Evolutionary conservation across 1,140 invertebrate species (phyloP), one percentile per base, ranked within the genome.

Genomic region (Acyrthosiphon pisum): DNA sequence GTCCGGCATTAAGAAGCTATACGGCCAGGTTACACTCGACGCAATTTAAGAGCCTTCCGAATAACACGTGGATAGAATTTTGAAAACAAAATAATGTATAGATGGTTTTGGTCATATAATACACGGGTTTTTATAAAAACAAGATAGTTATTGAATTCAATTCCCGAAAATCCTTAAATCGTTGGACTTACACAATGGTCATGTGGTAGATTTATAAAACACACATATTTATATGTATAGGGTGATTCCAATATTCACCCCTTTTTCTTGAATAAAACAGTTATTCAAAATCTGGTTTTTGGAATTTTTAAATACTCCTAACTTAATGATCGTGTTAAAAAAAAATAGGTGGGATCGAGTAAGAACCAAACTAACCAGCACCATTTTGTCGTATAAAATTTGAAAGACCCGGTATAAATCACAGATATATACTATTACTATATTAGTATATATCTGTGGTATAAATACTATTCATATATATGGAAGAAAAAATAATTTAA

Each of bases 61-160:
- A 56, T 50, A 46, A 91, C 90, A 68, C 56, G 90, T 76, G 90
- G n/a, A 76, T n/a, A 48, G 60, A 91, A 91, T 91, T 68, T 46
- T 44, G 90, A 26, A 60, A 91, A 90, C 9, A 44, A 60, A 90
- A 76, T 90, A 50, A 76, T 37, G 50, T 48, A 26, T 48, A 26
- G 11, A 23, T n/a, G 48, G 53, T 53, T 89, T 53, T 37, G 87
- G 46, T 53, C 87, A 46, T 35, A 20, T n/a, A n/a, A n/a, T n/a
- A 50, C 86, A 37, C 87, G 35, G 20, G 84, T 46, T 35, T 50
- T 30, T 86, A 41, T 86, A 44, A 46, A 87, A 87, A n/a, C 86
- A 48, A 35, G 35, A 48, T 20, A 48, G 30, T 48, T 48, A 48
- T 88, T 88, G 30, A 88, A 88, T 88, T 48, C 46, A n/a, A 48